phyloP scores from a whole-genome alignment of 2,797 vertebrate species.

The Spinus pinus region DNA sequence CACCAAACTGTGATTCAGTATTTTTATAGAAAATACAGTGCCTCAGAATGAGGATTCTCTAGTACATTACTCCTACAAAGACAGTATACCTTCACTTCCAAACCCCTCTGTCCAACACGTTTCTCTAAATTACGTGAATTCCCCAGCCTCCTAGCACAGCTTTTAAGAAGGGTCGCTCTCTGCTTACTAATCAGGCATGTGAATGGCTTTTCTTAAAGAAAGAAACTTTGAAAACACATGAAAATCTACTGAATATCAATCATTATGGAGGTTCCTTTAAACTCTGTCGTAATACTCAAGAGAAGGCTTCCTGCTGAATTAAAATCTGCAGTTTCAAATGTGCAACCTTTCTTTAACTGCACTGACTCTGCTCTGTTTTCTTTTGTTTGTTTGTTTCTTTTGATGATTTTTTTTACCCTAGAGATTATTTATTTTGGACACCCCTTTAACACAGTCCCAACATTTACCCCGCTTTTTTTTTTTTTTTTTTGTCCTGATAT shows the following conservation, averaged over 20 bases:
- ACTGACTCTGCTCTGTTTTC: not conserved
- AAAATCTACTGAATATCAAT: conserved; percentile 71
- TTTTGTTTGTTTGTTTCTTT: not conserved
- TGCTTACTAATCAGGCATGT: conserved; percentile 69
- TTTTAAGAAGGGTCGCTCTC: conserved; percentile 45
- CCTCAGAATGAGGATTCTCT: not conserved
- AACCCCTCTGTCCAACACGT: conserved; percentile 44
- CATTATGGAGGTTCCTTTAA: conserved; percentile 64
- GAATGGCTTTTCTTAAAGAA: conserved; percentile 64
- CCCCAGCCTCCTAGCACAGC: conserved; percentile 49
- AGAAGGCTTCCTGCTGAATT: conserved; percentile 58
- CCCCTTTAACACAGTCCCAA: not conserved
- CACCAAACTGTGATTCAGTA: not conserved
- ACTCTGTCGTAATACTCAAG: conserved; percentile 56
- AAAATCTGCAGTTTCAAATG: conserved; percentile 53
- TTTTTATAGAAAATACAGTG: not conserved
- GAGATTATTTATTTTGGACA: conserved; percentile 26
- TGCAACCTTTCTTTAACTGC: conserved; percentile 25
- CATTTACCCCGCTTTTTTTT: not conserved
- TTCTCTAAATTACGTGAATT: conserved; percentile 62
- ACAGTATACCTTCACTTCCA: conserved; percentile 12
- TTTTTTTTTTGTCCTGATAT: not conserved
- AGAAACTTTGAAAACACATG: conserved; percentile 69
- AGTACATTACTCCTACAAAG: conserved; percentile 22
- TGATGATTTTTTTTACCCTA: not conserved